phyloP scores from a whole-genome alignment of 2,113 vertebrate species.

The Nothoprocta pentlandii region DNA sequence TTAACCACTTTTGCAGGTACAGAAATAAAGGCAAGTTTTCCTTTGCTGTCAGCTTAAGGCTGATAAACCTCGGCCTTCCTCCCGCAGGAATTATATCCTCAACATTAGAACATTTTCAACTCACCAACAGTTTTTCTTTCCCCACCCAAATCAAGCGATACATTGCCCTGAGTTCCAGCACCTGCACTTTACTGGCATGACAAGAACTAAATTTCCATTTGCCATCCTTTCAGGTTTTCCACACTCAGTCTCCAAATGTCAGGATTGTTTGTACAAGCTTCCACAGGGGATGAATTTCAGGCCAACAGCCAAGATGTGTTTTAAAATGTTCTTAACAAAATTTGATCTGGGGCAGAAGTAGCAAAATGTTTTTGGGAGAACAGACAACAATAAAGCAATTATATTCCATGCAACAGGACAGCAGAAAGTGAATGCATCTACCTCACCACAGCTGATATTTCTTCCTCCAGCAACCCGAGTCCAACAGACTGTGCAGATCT shows the following conservation, averaged over 20 bases:
- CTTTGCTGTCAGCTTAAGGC: background rate
- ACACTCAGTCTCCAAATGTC: background rate
- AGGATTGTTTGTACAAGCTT: conserved; percentile 42
- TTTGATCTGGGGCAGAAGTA: conserved; percentile 58
- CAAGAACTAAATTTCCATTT: background rate
- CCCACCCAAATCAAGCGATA: background rate
- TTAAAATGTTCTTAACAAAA: conserved; percentile 57
- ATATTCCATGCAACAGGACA: conserved; percentile 29
- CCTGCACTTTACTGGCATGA: background rate
- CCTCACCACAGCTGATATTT: conserved; percentile 37
- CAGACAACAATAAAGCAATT: conserved; percentile 52
- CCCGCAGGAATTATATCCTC: background rate
- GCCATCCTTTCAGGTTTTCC: background rate
- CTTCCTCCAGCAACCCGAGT: conserved; percentile 52
- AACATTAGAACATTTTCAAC: background rate
- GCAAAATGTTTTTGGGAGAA: background rate
- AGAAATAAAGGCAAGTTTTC: background rate
- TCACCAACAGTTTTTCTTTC: background rate
- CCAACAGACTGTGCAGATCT: conserved; percentile 47
- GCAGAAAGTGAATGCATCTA: conserved; percentile 46
- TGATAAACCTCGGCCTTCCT: background rate
- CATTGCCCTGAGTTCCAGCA: background rate
- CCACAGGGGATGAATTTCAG: conserved; percentile 60
- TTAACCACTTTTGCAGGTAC: background rate
- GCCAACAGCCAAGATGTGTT: conserved; percentile 55